Evolutionary conservation across 2,113 vertebrate species (phyloP).

Genomic region (Oryctolagus cuniculus): DNA sequence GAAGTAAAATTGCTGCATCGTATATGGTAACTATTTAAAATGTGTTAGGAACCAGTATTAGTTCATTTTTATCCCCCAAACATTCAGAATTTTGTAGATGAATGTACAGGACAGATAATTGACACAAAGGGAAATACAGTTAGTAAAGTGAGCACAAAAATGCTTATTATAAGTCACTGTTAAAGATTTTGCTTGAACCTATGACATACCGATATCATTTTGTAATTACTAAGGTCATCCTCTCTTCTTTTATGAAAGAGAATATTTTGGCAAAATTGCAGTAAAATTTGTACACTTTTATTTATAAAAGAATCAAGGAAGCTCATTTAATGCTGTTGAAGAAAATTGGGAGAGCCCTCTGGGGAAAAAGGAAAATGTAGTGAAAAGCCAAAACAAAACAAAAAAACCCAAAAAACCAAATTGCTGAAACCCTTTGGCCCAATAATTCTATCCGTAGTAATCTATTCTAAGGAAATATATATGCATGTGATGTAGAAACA

Average conservation of each 20-base stretch:
- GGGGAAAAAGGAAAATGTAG: neutral
- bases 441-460: neutral
- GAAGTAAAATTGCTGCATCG: neutral
- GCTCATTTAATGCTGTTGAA: neutral
- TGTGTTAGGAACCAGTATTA: neutral
- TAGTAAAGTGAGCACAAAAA: constrained; percentile 47
- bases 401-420: neutral
- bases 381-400: neutral
- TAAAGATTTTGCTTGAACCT: constrained; percentile 6
- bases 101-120: constrained; percentile 40
- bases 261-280: neutral
- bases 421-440: neutral
- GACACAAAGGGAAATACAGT: neutral
- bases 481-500: neutral
- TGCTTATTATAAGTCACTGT: neutral
- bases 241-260: neutral
- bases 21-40: neutral
- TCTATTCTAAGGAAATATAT: neutral
- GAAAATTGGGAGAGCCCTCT: neutral
- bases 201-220: neutral
- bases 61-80: constrained; percentile 32
- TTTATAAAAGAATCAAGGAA: neutral
- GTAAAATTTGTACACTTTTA: neutral
- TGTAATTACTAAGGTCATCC: constrained; percentile 1
- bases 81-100: constrained; percentile 17